Percentiles rank a stretch among this genome's conserved stretches.
Evolutionary conservation across 2,888 invertebrate genomes (phyloP).

Genomic region (Chrysolina haemoptera): DNA sequence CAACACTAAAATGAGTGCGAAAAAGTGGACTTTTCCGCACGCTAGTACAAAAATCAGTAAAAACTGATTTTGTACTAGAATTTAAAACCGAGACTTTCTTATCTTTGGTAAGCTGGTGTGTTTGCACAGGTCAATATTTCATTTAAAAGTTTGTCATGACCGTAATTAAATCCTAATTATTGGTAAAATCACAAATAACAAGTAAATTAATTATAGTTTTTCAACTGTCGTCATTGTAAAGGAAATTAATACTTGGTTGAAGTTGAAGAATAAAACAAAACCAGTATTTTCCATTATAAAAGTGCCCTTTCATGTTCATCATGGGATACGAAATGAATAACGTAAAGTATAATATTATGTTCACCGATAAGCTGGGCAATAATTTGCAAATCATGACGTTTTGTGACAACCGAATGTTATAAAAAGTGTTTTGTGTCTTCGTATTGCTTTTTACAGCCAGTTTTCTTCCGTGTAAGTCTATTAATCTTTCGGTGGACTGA

Average conservation of each 20-base stretch:
- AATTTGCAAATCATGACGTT: conserved; percentile 36
- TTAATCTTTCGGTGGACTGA: conserved; percentile 13
- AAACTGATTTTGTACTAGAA: too few species aligned
- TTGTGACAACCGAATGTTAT: conserved; percentile 22
- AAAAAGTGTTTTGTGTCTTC: not conserved
- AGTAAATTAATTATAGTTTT: not conserved
- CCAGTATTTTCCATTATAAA: conserved; percentile 30
- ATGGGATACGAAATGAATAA: conserved; percentile 14
- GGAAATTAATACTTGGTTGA: not conserved
- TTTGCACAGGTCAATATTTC: too few species aligned
- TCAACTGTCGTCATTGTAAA: not conserved
- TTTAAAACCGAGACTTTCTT: too few species aligned
- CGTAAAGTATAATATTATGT: conserved; percentile 46
- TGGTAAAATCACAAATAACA: not conserved
- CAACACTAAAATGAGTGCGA: too few species aligned
- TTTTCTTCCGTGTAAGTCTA: conserved; percentile 18
- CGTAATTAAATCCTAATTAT: not conserved
- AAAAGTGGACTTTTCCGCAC: too few species aligned
- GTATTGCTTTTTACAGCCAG: not conserved
- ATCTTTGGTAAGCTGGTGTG: too few species aligned
- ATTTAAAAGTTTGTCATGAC: too few species aligned
- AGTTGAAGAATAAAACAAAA: not conserved
- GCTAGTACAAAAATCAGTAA: too few species aligned
- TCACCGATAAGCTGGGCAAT: conserved; percentile 41
- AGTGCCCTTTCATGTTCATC: conserved; percentile 10